A percentile compares a stretch with the other conserved stretches of the same genome.
Evolutionary conservation across 2,113 vertebrate species (phyloP).

Genomic region (Columbina picui): DNA sequence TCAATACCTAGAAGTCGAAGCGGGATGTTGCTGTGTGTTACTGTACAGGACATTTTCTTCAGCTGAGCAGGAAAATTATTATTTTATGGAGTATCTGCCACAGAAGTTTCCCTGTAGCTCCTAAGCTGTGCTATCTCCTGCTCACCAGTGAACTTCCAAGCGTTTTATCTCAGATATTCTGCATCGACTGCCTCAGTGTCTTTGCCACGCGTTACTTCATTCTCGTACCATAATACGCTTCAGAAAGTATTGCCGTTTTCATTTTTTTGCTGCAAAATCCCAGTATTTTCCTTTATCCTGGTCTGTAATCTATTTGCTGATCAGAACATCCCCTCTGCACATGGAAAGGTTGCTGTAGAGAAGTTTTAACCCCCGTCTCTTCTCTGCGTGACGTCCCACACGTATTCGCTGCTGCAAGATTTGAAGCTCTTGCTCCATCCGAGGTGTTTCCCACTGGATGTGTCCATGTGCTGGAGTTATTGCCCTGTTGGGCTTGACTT

Average conservation of each 20-base stretch:
- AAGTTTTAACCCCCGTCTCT: background rate
- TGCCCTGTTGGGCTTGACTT: background rate
- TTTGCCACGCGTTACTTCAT: background rate
- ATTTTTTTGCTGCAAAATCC: background rate
- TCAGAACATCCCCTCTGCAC: background rate
- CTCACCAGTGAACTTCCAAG: background rate
- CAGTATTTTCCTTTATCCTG: background rate
- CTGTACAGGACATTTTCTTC: background rate
- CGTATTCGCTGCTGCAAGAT: accelerated
- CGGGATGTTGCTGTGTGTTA: accelerated
- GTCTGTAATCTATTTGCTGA: background rate
- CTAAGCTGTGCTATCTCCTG: background rate
- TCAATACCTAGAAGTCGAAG: background rate
- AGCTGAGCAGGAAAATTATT: background rate
- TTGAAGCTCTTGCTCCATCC: background rate
- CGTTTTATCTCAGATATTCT: accelerated
- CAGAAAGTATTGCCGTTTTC: background rate
- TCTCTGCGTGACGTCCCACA: accelerated
- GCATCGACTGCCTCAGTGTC: background rate
- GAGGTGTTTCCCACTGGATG: background rate
- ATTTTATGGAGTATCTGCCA: background rate
- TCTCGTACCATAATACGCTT: accelerated
- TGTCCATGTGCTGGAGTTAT: background rate
- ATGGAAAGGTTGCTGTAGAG: background rate
- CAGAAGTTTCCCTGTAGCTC: background rate